Evolutionary conservation across 2,113 vertebrate species (phyloP).

Genomic region (Hypomesus transpacificus): DNA sequence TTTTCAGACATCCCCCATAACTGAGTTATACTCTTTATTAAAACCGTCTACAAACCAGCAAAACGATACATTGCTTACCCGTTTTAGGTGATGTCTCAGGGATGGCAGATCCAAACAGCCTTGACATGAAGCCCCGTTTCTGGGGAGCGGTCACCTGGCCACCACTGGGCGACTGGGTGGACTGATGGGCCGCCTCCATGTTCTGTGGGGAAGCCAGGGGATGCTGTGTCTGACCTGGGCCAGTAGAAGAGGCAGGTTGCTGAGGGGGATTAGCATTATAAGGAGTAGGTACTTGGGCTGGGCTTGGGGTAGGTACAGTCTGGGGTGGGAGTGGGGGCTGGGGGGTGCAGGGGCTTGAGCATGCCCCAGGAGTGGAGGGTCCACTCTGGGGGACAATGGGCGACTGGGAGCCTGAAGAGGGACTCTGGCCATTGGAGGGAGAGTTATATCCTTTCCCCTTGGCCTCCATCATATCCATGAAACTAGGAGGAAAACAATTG

Average conservation of each 20-base stretch:
- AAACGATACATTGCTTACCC: slow-evolving; percentile 51
- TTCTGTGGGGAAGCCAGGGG: neutral
- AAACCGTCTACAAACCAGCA: too few species aligned
- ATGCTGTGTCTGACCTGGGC: neutral
- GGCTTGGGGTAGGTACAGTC: neutral
- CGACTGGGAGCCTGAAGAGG: slow-evolving; percentile 80
- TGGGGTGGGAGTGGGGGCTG: slow-evolving; percentile 25
- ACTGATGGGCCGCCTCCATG: neutral
- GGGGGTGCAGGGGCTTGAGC: slow-evolving; percentile 14
- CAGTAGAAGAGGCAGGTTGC: neutral
- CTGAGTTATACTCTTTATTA: too few species aligned
- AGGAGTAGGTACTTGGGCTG: rapidly evolving
- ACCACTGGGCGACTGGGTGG: neutral
- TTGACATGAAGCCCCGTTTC: slow-evolving; percentile 75
- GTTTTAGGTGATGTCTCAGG: slow-evolving; percentile 56
- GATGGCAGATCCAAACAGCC: slow-evolving; percentile 70
- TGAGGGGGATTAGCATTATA: slow-evolving; percentile 20
- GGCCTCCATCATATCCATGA: slow-evolving; percentile 81
- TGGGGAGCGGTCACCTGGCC: slow-evolving; percentile 23
- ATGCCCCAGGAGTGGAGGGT: slow-evolving; percentile 65
- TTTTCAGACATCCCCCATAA: too few species aligned
- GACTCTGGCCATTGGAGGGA: slow-evolving; percentile 75
- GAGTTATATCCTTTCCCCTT: slow-evolving; percentile 68
- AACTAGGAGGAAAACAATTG: slow-evolving; percentile 60
- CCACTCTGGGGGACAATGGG: slow-evolving; percentile 68